phyloP scores from a whole-genome alignment of 2,888 invertebrate species.

The Colletes collaris region DNA sequence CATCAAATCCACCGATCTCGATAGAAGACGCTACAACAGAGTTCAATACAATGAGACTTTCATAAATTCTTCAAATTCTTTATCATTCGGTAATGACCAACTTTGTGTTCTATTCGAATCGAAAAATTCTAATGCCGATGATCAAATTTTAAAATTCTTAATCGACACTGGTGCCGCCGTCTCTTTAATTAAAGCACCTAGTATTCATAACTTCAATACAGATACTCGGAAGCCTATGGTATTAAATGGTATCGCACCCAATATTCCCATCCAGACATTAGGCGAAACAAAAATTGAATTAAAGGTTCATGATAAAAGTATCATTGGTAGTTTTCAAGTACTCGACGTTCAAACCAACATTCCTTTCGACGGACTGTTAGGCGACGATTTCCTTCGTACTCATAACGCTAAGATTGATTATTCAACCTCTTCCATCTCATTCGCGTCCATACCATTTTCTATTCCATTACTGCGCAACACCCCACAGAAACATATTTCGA shows the following conservation, averaged over 20 bases:
- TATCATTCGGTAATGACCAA: background rate
- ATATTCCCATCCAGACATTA: constrained; percentile 6
- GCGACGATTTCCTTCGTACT: constrained; percentile 6
- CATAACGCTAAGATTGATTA: constrained; percentile 20
- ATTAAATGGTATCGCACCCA: constrained; percentile 12
- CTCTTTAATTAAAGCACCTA: constrained; percentile 12
- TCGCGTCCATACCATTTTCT: constrained; percentile 5
- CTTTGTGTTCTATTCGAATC: too few species aligned
- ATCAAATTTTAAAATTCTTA: constrained; percentile 24
- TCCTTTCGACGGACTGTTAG: constrained; percentile 20
- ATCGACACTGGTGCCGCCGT: constrained; percentile 20
- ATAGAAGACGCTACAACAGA: constrained; percentile 1
- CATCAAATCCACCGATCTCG: constrained; percentile 8
- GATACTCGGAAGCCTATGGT: background rate
- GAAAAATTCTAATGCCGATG: constrained; percentile 9
- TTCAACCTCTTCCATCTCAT: background rate
- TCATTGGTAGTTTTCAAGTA: constrained; percentile 7
- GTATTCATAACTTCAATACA: background rate
- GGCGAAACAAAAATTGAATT: constrained; percentile 19
- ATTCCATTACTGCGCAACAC: constrained; percentile 4
- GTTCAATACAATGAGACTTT: background rate
- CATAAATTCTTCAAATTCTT: background rate
- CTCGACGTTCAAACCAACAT: constrained; percentile 1
- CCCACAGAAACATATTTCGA: background rate
- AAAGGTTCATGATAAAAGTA: background rate